Percentiles rank a stretch among this genome's conserved stretches.
These are phyloP conservation scores for Gracilinanus agilis DNA, from an alignment of 2,113 vertebrate genomes.

Conservation along the genomic window DNA sequence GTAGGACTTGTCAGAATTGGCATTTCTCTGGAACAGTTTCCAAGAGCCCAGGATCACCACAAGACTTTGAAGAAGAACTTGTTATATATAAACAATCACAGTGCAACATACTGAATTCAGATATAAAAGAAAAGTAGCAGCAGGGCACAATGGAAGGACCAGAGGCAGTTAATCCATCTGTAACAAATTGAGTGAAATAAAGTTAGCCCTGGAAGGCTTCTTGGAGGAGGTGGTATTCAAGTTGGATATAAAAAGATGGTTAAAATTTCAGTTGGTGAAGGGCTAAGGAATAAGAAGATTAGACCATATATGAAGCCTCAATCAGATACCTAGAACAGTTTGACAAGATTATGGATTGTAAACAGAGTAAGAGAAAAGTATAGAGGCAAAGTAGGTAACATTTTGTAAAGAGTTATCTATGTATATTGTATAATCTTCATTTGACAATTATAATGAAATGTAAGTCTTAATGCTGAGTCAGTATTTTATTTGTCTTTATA, in stretches of 20 bases:
- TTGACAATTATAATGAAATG: background rate
- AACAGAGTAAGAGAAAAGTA: background rate
- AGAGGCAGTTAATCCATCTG: background rate
- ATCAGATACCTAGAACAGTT: background rate
- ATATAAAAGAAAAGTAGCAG: too few relatives aligned
- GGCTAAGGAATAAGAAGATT: background rate
- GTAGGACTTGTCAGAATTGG: background rate
- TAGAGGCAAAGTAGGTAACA: background rate
- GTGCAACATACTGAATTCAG: too few relatives aligned
- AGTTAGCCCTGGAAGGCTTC: background rate
- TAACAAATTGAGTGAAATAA: background rate
- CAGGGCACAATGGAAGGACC: background rate
- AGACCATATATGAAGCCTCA: background rate
- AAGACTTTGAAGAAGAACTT: too few relatives aligned
- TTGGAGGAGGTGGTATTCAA: background rate
- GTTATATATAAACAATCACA: too few relatives aligned
- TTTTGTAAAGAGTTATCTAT: background rate
- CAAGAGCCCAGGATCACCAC: too few relatives aligned
- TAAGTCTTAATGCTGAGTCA: background rate
- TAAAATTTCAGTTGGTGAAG: background rate
- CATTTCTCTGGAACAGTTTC: background rate
- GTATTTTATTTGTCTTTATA: background rate
- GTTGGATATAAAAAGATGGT: background rate
- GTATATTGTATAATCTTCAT: background rate
- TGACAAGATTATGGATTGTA: background rate